Evolutionary conservation across 2,797 vertebrate species (phyloP).

Genomic region (Pygocentrus nattereri): DNA sequence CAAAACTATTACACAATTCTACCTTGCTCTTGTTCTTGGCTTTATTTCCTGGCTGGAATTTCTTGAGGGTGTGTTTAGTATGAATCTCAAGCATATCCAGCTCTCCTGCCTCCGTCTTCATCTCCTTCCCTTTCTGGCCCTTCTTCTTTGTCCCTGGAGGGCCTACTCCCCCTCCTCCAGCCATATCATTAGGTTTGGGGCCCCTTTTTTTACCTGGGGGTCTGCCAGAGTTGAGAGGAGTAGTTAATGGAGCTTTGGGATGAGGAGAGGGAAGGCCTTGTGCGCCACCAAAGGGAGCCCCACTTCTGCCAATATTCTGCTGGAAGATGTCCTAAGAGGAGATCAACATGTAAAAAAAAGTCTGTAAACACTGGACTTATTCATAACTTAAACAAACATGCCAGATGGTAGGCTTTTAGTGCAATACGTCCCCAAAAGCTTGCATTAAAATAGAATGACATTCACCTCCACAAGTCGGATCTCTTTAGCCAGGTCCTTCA

Average conservation of each 20-base stretch:
- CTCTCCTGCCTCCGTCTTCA: slow-evolving; percentile 82
- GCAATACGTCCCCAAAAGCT: neutral
- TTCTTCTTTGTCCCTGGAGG: slow-evolving; percentile 81
- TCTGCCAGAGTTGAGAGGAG: slow-evolving; percentile 78
- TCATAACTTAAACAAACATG: neutral
- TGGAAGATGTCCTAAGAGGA: slow-evolving; percentile 88
- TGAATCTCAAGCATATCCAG: slow-evolving; percentile 85
- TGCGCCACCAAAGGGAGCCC: slow-evolving; percentile 82
- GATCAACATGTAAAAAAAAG: slow-evolving; percentile 39
- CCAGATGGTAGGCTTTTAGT: too few species aligned
- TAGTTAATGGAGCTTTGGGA: slow-evolving; percentile 76
- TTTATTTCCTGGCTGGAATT: slow-evolving; percentile 79
- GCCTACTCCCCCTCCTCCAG: slow-evolving; percentile 68
- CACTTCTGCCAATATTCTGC: slow-evolving; percentile 89
- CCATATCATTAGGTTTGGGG: slow-evolving; percentile 83
- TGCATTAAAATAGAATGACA: neutral
- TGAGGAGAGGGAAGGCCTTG: slow-evolving; percentile 75
- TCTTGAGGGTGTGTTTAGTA: slow-evolving; percentile 86
- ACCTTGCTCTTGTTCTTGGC: slow-evolving; percentile 83
- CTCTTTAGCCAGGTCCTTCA: slow-evolving; percentile 93
- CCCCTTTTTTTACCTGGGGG: slow-evolving; percentile 88
- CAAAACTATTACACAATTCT: neutral
- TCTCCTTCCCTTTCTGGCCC: slow-evolving; percentile 79
- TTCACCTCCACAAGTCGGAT: slow-evolving; percentile 91
- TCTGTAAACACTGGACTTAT: neutral